phyloP scores from a whole-genome alignment of 1,140 invertebrate genomes.

The Drosophila malerkotliana region DNA sequence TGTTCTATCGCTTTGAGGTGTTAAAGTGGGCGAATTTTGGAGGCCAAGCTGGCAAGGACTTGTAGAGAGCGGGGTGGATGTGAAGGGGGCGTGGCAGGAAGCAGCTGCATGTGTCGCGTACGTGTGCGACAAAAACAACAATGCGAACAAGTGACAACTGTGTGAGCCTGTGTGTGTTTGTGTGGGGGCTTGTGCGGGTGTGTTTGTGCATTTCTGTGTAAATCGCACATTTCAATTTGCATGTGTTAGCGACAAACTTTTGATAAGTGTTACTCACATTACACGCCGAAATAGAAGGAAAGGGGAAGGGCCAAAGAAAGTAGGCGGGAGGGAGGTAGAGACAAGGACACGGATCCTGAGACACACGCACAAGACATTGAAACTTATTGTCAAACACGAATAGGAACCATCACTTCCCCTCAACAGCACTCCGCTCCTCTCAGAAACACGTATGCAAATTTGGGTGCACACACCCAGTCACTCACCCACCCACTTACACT shows the following conservation, averaged over 20 bases:
- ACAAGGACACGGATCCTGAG: background rate
- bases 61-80: background rate
- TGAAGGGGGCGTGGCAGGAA: constrained; percentile 4
- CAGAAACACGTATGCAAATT: constrained; percentile 37
- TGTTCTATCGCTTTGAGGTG: constrained; percentile 74
- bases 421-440: background rate
- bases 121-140: constrained; percentile 53
- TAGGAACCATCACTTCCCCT: constrained; percentile 43
- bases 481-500: constrained; percentile 7
- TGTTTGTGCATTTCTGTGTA: constrained; percentile 30
- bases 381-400: constrained; percentile 71
- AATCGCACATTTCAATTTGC: constrained; percentile 80
- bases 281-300: constrained; percentile 34
- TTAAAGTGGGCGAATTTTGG: constrained; percentile 78
- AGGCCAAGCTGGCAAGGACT: constrained; percentile 59
- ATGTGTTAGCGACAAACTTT: constrained; percentile 80
- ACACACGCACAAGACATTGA: constrained; percentile 46
- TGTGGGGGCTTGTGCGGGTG: constrained; percentile 21
- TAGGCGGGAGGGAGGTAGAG: constrained; percentile 3
- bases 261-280: constrained; percentile 80
- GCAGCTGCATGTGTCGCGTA: constrained; percentile 53
- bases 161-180: constrained; percentile 49
- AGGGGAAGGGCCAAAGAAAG: constrained; percentile 15
- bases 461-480: constrained; percentile 12
- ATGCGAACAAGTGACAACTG: constrained; percentile 59